phyloP scores from a whole-genome alignment of 2,888 invertebrate species.

The Keiferia lycopersicella region DNA sequence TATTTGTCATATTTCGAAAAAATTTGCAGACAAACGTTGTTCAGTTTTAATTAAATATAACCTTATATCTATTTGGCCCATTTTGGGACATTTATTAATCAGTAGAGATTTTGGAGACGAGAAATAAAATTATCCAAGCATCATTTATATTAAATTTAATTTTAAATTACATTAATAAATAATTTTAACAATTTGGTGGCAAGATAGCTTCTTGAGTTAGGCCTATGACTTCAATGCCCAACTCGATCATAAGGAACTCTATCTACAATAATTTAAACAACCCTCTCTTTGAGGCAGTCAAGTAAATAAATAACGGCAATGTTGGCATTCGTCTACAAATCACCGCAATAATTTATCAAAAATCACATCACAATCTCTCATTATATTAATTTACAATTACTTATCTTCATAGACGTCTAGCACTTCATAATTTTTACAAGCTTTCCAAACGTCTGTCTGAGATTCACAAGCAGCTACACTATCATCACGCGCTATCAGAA shows the following conservation, averaged over 20 bases:
- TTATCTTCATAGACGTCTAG: neutral
- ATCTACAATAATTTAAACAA: conserved; percentile 28
- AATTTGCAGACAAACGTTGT: too few species aligned
- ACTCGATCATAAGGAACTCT: conserved; percentile 36
- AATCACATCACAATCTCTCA: conserved; percentile 2
- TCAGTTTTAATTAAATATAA: too few species aligned
- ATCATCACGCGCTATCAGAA: neutral
- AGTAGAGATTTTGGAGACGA: neutral
- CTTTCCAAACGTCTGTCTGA: neutral
- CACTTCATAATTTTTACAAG: neutral
- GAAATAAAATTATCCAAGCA: conserved; percentile 4
- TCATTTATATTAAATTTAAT: conserved; percentile 27
- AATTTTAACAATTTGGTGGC: conserved; percentile 40
- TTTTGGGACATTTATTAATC: too few species aligned
- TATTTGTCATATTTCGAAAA: too few species aligned
- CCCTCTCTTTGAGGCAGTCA: neutral
- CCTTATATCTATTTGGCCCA: too few species aligned
- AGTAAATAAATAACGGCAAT: conserved; percentile 12
- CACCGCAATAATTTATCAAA: neutral
- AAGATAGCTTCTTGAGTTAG: conserved; percentile 39
- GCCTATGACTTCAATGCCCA: conserved; percentile 18
- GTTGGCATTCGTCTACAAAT: conserved; percentile 24
- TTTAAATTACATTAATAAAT: conserved; percentile 36
- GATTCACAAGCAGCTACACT: too few species aligned
- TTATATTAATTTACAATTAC: neutral